Evolutionary conservation across 1,140 invertebrate species (phyloP).

Genomic region (Magallana angulata): DNA sequence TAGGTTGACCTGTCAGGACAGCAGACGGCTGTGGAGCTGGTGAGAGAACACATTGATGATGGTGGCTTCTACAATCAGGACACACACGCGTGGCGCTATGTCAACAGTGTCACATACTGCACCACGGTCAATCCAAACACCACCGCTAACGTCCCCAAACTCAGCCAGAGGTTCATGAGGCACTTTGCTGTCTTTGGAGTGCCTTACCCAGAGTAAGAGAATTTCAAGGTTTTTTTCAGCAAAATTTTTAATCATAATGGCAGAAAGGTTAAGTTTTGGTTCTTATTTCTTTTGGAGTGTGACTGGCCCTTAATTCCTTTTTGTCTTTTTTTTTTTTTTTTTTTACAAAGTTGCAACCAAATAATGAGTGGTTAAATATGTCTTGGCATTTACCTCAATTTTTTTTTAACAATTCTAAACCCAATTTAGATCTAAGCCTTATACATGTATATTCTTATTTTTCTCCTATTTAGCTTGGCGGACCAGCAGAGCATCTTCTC

Average conservation of each 20-base stretch:
- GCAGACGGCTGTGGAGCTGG: slow-evolving; percentile 77
- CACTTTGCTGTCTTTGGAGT: slow-evolving; percentile 78
- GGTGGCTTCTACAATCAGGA: slow-evolving; percentile 77
- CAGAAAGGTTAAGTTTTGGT: not conserved
- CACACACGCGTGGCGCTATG: slow-evolving; percentile 76
- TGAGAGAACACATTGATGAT: slow-evolving; percentile 78
- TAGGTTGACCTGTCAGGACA: slow-evolving; percentile 75
- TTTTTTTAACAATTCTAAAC: too few species aligned
- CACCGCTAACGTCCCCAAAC: slow-evolving; percentile 71
- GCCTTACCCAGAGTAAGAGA: slow-evolving; percentile 73
- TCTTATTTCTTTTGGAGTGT: too few species aligned
- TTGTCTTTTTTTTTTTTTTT: not conserved
- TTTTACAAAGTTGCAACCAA: not conserved
- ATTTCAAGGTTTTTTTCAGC: not conserved
- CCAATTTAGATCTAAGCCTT: too few species aligned
- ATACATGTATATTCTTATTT: not conserved
- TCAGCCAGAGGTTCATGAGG: slow-evolving; percentile 75
- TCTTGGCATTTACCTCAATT: too few species aligned
- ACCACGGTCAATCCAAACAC: slow-evolving; percentile 75
- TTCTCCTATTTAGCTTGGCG: slow-evolving; percentile 59
- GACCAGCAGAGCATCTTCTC: slow-evolving; percentile 76
- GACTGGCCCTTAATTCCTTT: not conserved
- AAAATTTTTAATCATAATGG: not conserved
- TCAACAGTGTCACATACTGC: slow-evolving; percentile 78
- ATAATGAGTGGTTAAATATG: not conserved